Base-by-base conservation (phyloP, 1,140 invertebrate species). In the Sycophila sp. region DNA sequence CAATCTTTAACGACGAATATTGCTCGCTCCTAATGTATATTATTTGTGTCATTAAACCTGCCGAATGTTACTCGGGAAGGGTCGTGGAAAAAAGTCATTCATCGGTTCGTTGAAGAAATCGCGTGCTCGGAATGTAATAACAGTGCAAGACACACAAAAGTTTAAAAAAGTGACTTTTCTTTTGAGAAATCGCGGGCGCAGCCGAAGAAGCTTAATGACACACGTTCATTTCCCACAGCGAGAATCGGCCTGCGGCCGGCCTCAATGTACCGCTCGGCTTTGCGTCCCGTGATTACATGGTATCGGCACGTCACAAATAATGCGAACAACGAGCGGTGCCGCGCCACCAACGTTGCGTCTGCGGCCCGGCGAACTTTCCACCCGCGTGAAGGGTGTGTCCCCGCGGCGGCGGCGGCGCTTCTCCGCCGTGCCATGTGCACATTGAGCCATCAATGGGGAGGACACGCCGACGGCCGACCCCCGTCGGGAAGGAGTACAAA, bases 371-470 rank as follows among this genome's bases (percentile, higher is more conserved):
- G 62, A 63, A 70, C 64, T 73, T 69, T 73, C 75, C 80, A 78
- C 77, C 76, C 77, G 74, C 78, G n/a, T n/a, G 73, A 80, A 78
- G 79, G 81, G 80, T 81, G 81, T 83, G 81, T 22, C n/a, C 8
- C 26, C 26, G 1, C 26, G 75, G 80, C n/a, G n/a, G n/a, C n/a
- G n/a, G n/a, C n/a, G n/a, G n/a, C n/a, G n/a, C n/a, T n/a, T n/a
- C n/a, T n/a, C n/a, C n/a, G n/a, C n/a, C n/a, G n/a, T n/a, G 22
- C 22, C 2, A 6, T n/a, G n/a, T 26, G 24, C 79, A 78, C 80
- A 83, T 84, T 84, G 82, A 83, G 82, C 82, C 82, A 80, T 84
- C 83, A 83, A 83, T 83, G 78, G 73, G 73, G 63, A 75, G 69
- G 24, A 13, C 49, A 24, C 32, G 34, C 10, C 51, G 49, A 42